These are phyloP conservation scores for Cactoblastis cactorum DNA, from an alignment of 2,888 invertebrate species.

Conservation along the genomic window DNA sequence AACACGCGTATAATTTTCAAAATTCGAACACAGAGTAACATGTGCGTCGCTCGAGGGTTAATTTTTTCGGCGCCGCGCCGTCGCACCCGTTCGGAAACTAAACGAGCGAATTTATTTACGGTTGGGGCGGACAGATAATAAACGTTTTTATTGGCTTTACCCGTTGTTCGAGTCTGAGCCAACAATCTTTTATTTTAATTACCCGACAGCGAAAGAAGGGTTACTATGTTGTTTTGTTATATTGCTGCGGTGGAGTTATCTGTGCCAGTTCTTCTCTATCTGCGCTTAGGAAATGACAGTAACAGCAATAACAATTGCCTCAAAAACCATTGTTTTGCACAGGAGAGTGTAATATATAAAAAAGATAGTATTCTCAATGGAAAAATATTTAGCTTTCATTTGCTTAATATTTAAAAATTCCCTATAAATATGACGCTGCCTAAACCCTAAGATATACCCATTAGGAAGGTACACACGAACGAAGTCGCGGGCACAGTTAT, in stretches of 20 bases:
- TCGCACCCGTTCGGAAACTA: conserved; percentile 48
- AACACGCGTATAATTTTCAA: conserved; percentile 50
- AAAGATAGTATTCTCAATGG: too few relatives aligned
- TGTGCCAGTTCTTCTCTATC: too few relatives aligned
- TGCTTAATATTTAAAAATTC: too few relatives aligned
- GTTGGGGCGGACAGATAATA: conserved; percentile 59
- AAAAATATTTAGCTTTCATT: too few relatives aligned
- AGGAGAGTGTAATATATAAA: too few relatives aligned
- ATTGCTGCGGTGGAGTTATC: neutral
- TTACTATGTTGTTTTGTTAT: neutral
- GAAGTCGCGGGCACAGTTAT: neutral
- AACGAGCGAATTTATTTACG: conserved; percentile 55
- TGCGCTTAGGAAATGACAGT: too few relatives aligned
- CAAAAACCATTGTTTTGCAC: too few relatives aligned
- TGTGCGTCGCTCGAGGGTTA: conserved; percentile 59
- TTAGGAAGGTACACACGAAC: neutral
- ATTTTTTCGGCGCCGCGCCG: conserved; percentile 50
- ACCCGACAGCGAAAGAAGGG: conserved; percentile 10
- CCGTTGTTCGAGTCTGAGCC: conserved; percentile 41
- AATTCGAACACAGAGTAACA: conserved; percentile 63
- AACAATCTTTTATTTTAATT: conserved; percentile 28
- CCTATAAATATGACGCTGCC: too few relatives aligned
- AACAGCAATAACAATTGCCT: too few relatives aligned
- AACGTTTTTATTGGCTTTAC: conserved; percentile 65
- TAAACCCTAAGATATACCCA: too few relatives aligned